A percentile compares a stretch with the other conserved stretches of the same genome.
Conservation (phyloP, 2,888 invertebrate species). For the Allophyes oxyacanthae region DNA sequence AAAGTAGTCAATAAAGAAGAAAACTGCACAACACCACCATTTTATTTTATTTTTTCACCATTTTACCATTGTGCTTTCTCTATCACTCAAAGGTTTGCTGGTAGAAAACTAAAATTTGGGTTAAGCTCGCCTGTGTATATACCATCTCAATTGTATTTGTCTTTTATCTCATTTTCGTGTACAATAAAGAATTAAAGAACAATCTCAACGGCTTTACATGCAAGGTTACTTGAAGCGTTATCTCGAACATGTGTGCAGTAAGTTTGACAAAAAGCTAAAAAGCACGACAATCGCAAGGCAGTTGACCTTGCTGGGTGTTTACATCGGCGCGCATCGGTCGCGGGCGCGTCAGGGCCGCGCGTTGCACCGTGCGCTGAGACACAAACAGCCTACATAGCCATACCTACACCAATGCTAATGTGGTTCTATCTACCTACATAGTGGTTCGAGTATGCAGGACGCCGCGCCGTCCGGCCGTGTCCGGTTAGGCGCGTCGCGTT, state of each 20-base stretch:
- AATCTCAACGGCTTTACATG: constrained; percentile 32
- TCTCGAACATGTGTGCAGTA: constrained; percentile 50
- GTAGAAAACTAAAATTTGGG: no score
- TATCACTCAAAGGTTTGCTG: no score
- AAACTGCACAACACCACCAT: constrained; percentile 17
- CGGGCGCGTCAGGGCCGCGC: constrained; percentile 83
- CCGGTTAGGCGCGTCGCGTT: constrained; percentile 79
- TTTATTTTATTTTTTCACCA: no score
- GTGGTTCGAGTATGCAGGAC: constrained; percentile 82
- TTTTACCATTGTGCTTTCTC: no score
- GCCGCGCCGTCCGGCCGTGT: constrained; percentile 71
- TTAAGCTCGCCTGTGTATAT: no score
- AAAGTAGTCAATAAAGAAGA: constrained; percentile 14
- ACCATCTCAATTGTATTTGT: no score
- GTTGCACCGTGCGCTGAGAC: constrained; percentile 76
- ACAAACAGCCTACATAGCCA: constrained; percentile 83
- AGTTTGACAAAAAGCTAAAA: constrained; percentile 64
- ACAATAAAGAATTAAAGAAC: no score
- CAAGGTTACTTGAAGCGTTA: constrained; percentile 36
- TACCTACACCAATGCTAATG: constrained; percentile 68
- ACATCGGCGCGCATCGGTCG: constrained; percentile 77
- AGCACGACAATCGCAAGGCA: constrained; percentile 71
- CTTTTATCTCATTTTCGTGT: no score
- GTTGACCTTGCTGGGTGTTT: constrained; percentile 86
- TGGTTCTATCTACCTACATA: constrained; percentile 73